These are phyloP conservation scores for Erannis defoliaria DNA, from an alignment of 2,888 invertebrate species.

Conservation along the genomic window DNA sequence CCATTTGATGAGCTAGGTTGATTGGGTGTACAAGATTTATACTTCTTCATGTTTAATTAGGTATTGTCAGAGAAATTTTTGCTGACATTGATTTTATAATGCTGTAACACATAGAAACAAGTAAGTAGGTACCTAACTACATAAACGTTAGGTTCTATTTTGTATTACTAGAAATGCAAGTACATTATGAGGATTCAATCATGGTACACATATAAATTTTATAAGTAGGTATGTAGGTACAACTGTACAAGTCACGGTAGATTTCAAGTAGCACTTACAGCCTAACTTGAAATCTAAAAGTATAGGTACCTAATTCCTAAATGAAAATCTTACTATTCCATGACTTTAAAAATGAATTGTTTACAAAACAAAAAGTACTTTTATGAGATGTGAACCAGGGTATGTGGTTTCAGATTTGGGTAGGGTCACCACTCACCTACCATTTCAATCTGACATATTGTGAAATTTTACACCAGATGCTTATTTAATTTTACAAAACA, in stretches of 20 bases:
- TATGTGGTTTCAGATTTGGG: background rate
- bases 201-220: too few relatives aligned
- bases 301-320: too few relatives aligned
- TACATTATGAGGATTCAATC: background rate
- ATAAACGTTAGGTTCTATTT: too few relatives aligned
- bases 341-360: too few relatives aligned
- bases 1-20: constrained; percentile 46
- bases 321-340: background rate
- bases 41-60: constrained; percentile 47
- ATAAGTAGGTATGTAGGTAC: too few relatives aligned
- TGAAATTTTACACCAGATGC: constrained; percentile 3
- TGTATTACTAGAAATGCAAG: background rate
- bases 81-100: constrained; percentile 2
- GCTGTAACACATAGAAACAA: constrained; percentile 1
- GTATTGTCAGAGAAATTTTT: background rate
- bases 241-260: too few relatives aligned
- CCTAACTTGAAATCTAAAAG: too few relatives aligned
- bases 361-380: constrained; percentile 12
- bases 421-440: constrained; percentile 12
- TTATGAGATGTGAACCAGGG: constrained; percentile 24
- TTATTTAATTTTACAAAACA: too few relatives aligned
- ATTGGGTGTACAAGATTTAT: constrained; percentile 45
- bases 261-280: too few relatives aligned
- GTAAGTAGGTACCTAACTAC: background rate
- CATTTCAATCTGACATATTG: background rate